phyloP scores from a whole-genome alignment of 2,113 vertebrate genomes.

The Odocoileus hemionus region DNA sequence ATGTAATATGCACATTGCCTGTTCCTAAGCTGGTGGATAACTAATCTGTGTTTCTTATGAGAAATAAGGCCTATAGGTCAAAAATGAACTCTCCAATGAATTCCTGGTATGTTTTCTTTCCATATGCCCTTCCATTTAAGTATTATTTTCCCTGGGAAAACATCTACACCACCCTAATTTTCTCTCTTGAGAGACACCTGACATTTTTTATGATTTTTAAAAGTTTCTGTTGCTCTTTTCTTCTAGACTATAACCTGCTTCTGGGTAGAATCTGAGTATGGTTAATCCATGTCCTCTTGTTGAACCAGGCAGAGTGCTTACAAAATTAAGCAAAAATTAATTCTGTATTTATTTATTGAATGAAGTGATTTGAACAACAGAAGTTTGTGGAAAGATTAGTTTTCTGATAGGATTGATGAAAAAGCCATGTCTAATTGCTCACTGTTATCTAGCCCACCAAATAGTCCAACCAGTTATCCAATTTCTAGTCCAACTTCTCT shows the following conservation, averaged over 20 bases:
- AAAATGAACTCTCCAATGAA: background rate
- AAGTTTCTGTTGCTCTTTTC: background rate
- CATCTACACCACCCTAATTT: background rate
- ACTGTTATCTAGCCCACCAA: background rate
- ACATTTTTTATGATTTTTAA: background rate
- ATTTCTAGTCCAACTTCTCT: background rate
- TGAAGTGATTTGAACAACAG: background rate
- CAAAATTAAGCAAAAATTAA: background rate
- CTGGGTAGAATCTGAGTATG: background rate
- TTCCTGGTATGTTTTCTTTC: background rate
- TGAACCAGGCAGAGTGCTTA: background rate
- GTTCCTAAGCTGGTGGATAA: background rate
- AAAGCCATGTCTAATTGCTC: background rate
- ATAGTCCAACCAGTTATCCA: background rate
- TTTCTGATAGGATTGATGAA: background rate
- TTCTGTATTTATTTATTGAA: conserved; percentile 9
- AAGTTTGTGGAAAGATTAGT: background rate
- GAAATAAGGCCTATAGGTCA: background rate
- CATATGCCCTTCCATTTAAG: background rate
- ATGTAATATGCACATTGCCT: background rate
- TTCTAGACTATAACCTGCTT: background rate
- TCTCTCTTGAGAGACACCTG: background rate
- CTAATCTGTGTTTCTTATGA: background rate
- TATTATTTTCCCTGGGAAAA: background rate
- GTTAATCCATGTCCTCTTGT: background rate